phyloP scores from a whole-genome alignment of 2,888 invertebrate species.

The Nephrotoma flavescens region DNA sequence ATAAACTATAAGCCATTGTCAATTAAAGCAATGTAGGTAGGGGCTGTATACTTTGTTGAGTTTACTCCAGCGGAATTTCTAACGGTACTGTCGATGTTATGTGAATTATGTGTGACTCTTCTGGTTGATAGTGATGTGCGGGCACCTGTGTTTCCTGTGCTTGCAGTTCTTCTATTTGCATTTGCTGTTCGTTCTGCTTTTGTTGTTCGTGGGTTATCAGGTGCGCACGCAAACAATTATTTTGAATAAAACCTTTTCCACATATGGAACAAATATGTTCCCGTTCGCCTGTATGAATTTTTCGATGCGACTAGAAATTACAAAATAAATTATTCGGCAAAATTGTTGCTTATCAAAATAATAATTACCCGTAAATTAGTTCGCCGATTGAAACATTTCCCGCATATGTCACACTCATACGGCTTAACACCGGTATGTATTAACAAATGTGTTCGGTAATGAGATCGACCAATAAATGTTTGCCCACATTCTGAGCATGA shows the following conservation, averaged over 20 bases:
- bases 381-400: slow-evolving; percentile 17
- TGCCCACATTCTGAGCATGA: slow-evolving; percentile 25
- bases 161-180: not conserved
- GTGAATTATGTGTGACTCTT: not conserved
- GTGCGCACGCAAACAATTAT: slow-evolving; percentile 9
- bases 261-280: slow-evolving; percentile 6
- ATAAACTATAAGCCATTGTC: not conserved
- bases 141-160: not conserved
- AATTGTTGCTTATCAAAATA: too few species aligned
- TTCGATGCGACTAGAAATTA: slow-evolving; percentile 13
- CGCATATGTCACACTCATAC: slow-evolving; percentile 8
- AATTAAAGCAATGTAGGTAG: not conserved
- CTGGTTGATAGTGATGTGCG: not conserved
- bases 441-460: slow-evolving; percentile 24
- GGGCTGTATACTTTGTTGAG: not conserved
- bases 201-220: slow-evolving; percentile 12
- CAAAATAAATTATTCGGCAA: not conserved
- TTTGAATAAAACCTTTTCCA: slow-evolving; percentile 4
- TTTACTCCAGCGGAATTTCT: not conserved
- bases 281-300: slow-evolving; percentile 14
- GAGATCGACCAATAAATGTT: slow-evolving; percentile 26
- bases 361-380: slow-evolving; percentile 14
- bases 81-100: not conserved
- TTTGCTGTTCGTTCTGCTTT: not conserved
- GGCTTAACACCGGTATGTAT: slow-evolving; percentile 25